Base-by-base conservation (phyloP, 2,113 vertebrate genomes). In the Amblyornis subalaris region DNA sequence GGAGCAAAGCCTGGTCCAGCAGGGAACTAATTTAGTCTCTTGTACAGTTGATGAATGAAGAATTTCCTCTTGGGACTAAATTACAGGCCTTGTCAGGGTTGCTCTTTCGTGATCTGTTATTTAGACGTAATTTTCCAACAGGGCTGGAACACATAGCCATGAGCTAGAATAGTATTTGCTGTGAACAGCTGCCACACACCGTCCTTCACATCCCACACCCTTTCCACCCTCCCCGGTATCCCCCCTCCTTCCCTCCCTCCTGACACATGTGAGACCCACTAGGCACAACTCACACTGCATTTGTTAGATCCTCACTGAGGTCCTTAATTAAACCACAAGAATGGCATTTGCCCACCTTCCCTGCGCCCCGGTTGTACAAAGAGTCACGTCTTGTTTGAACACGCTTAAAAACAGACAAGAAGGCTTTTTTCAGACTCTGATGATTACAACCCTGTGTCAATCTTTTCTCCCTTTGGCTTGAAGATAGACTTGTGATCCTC, bases 1-100 rank as follows among this genome's bases (percentile, higher is more conserved):
- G 40, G 72, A 93, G 74, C 80, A 40, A 96, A 95, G 81, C 85
- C 91, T 94, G 14, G 7, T 96, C 94, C 96, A 97, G 93, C 86
- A 97, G 81, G 96, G 93, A 97, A 97, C 97, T 97, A 98, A 98
- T 98, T 98, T 98, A 94, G 97, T 85, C 97, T 96, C 96, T 95
- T 81, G 93, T 95, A 96, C 72, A 93, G 96, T 96, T 98, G 98
- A 98, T 98, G 98, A 98, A 98, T 97, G 97, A 98, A 98, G 98
- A 98, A 98, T 98, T 98, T 98, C 98, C 98, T 98, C 97, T 98
- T 96, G 92, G 89, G 97, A 97, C 97, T 98, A 98, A 98, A 98
- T 98, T 98, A 98, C 97, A 98, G 98, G 96, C 95, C 97, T 98
- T 70, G 91, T 95, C 71, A 93, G 97, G 96, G 97, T 96, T 97